phyloP scores from a whole-genome alignment of 2,888 invertebrate species.

The Sepioteuthis lessoniana region DNA sequence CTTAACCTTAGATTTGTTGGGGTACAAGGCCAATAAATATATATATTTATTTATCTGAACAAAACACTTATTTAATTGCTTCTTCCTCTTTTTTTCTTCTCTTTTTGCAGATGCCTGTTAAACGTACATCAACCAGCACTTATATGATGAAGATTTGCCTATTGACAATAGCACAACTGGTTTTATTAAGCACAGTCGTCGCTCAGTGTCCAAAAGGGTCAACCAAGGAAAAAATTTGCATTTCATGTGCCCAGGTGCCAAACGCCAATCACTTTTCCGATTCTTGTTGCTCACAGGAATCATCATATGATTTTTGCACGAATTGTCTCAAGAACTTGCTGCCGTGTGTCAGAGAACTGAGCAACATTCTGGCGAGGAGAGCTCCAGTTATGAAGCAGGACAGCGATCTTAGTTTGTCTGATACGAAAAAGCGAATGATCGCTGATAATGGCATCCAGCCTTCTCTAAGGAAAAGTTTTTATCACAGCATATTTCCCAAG shows the following conservation, averaged over 20 bases:
- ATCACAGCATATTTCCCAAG: neutral
- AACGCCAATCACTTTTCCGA: slow-evolving; percentile 23
- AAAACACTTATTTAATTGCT: too few species aligned
- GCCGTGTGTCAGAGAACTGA: neutral
- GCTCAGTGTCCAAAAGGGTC: neutral
- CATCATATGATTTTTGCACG: neutral
- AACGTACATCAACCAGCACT: neutral
- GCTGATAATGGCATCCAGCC: neutral
- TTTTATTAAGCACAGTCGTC: neutral
- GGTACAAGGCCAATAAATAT: too few species aligned
- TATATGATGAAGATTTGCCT: neutral
- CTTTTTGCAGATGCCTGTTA: neutral
- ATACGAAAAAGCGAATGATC: neutral
- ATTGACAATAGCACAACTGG: neutral
- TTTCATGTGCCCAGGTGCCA: neutral
- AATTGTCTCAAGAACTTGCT: slow-evolving; percentile 41
- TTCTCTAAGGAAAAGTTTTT: neutral
- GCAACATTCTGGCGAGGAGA: neutral
- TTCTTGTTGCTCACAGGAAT: neutral
- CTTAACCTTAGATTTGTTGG: too few species aligned
- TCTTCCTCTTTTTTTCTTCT: neutral
- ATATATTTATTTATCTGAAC: too few species aligned
- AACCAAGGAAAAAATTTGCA: neutral
- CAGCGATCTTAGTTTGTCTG: too few species aligned
- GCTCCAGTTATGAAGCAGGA: neutral